These are phyloP conservation scores for Pseudorhombus dupliciocellatus DNA, from an alignment of 2,113 vertebrate species.

Conservation along the genomic window DNA sequence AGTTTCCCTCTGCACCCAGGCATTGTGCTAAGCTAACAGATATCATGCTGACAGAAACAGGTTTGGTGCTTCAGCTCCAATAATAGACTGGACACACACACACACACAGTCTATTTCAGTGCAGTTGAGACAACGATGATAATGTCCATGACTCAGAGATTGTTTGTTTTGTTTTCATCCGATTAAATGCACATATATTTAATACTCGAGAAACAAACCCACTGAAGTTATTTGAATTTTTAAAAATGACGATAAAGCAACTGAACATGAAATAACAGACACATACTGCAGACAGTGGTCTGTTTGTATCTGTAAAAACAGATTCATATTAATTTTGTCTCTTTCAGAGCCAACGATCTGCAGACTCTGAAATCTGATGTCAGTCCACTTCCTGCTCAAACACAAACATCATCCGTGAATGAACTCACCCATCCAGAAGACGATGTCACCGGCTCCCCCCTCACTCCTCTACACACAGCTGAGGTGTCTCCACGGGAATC, in stretches of 20 bases:
- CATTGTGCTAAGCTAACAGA: conserved; percentile 35
- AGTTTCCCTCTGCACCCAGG: neutral
- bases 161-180: neutral
- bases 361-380: conserved; percentile 49
- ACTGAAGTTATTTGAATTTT: too few species aligned
- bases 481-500: conserved; percentile 21
- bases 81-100: conserved; percentile 51
- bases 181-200: too few species aligned
- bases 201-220: too few species aligned
- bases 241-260: too few species aligned
- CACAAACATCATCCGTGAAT: neutral
- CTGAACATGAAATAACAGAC: too few species aligned
- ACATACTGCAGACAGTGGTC: too few species aligned
- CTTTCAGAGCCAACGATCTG: conserved; percentile 70
- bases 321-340: neutral
- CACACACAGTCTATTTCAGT: conserved; percentile 38
- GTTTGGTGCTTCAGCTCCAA: conserved; percentile 36
- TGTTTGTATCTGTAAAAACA: too few species aligned
- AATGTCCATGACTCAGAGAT: conserved; percentile 37
- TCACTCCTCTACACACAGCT: neutral
- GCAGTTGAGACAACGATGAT: conserved; percentile 12
- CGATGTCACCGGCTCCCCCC: neutral
- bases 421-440: neutral
- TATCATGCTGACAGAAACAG: conserved; percentile 18
- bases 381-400: conserved; percentile 22